These are phyloP conservation scores for Cryptocephalus moraei DNA, from an alignment of 2,888 invertebrate genomes.

Conservation along the genomic window DNA sequence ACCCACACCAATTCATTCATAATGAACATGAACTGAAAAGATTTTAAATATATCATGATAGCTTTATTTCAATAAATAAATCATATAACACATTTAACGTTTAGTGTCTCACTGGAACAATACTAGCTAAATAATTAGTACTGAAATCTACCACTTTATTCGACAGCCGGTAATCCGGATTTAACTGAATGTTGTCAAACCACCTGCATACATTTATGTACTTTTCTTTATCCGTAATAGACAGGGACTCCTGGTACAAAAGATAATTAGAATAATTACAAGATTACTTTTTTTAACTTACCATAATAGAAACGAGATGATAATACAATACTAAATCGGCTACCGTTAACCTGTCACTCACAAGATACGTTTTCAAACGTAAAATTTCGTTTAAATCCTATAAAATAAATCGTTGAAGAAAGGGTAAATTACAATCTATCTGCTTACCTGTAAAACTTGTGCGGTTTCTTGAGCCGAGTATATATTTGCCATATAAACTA, in stretches of 20 bases:
- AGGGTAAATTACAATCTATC: not conserved
- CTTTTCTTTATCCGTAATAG: slow-evolving; percentile 55
- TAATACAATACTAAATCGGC: slow-evolving; percentile 64
- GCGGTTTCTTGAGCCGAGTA: slow-evolving; percentile 13
- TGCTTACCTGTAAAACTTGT: slow-evolving; percentile 24
- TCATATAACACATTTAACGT: not conserved
- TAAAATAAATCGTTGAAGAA: slow-evolving; percentile 17
- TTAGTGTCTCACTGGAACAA: slow-evolving; percentile 17
- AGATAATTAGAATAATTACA: slow-evolving; percentile 12
- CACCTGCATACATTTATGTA: slow-evolving; percentile 63
- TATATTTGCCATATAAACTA: slow-evolving; percentile 24
- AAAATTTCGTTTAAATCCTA: slow-evolving; percentile 48
- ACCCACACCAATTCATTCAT: too few relatives aligned
- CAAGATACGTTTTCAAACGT: slow-evolving; percentile 45
- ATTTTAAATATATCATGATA: too few relatives aligned
- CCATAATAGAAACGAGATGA: slow-evolving; percentile 37
- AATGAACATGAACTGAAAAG: too few relatives aligned
- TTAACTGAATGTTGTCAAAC: slow-evolving; percentile 67
- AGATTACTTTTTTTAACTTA: slow-evolving; percentile 33
- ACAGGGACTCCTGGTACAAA: slow-evolving; percentile 50
- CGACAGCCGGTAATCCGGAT: slow-evolving; percentile 48
- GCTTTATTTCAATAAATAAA: too few relatives aligned
- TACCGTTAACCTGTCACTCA: slow-evolving; percentile 47
- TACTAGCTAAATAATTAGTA: slow-evolving; percentile 29
- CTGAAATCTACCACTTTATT: slow-evolving; percentile 41